Conservation (phyloP, 2,113 vertebrate genomes). For the Camelus bactrianus region DNA sequence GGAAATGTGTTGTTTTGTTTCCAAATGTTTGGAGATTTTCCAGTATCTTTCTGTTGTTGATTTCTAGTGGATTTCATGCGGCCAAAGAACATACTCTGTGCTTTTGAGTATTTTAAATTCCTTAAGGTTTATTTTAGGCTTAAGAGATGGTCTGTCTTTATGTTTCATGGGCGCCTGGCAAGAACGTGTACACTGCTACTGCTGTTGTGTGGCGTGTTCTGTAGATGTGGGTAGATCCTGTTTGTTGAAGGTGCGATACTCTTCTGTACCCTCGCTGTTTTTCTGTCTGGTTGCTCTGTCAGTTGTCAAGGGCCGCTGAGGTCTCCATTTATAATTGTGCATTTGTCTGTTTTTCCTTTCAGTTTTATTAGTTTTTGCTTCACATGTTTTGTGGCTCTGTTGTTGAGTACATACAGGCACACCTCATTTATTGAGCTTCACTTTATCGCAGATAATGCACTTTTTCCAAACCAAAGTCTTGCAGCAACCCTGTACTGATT, state of each 20-base stretch:
- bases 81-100: neutral
- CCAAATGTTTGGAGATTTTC: neutral
- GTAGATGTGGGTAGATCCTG: no score
- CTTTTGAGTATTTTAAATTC: neutral
- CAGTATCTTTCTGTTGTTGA: neutral
- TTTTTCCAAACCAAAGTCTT: neutral
- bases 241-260: neutral
- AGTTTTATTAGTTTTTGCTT: no score
- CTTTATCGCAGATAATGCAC: neutral
- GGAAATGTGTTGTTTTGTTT: neutral
- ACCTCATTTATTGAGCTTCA: neutral
- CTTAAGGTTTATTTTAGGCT: neutral
- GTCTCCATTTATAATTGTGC: no score
- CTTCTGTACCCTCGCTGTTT: neutral
- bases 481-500: neutral
- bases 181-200: accelerated
- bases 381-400: neutral
- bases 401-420: neutral
- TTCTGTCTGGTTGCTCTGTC: neutral
- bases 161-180: no score
- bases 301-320: neutral
- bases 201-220: no score
- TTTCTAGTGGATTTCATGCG: neutral
- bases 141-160: neutral
- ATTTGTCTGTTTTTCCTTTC: accelerated